Evolutionary conservation across 1,140 invertebrate genomes (phyloP).

Genomic region (Hermetia illucens): DNA sequence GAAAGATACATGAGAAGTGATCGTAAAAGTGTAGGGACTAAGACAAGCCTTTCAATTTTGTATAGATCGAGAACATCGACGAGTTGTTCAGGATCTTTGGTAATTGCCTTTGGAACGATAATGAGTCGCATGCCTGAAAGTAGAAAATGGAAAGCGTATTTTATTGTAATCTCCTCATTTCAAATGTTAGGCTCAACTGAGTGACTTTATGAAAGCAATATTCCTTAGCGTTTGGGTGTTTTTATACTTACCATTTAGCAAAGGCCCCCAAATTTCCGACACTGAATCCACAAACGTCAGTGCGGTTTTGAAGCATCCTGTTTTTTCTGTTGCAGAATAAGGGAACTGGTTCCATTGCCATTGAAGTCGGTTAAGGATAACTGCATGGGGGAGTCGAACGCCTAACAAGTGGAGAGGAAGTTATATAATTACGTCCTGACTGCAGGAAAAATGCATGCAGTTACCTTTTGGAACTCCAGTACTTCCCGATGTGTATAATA

Average conservation of each 20-base stretch:
- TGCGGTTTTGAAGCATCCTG: conserved; percentile 74
- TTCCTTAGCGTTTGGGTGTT: background rate
- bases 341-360: conserved; percentile 77
- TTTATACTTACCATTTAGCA: conserved; percentile 46
- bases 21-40: conserved; percentile 68
- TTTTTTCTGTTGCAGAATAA: conserved; percentile 44
- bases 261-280: conserved; percentile 69
- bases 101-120: conserved; percentile 52
- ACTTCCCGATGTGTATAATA: conserved; percentile 86
- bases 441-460: conserved; percentile 3
- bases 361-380: conserved; percentile 59
- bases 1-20: conserved; percentile 59
- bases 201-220: no score
- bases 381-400: conserved; percentile 66
- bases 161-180: no score
- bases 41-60: conserved; percentile 58
- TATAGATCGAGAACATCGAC: conserved; percentile 50
- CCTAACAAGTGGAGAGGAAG: no score
- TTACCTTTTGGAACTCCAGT: conserved; percentile 84
- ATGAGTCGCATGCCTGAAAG: conserved; percentile 36
- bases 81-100: conserved; percentile 59
- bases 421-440: conserved; percentile 4
- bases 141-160: no score
- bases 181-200: no score
- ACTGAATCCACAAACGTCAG: conserved; percentile 80